phyloP scores from a whole-genome alignment of 1,140 invertebrate genomes.

The Mizuhopecten yessoensis region DNA sequence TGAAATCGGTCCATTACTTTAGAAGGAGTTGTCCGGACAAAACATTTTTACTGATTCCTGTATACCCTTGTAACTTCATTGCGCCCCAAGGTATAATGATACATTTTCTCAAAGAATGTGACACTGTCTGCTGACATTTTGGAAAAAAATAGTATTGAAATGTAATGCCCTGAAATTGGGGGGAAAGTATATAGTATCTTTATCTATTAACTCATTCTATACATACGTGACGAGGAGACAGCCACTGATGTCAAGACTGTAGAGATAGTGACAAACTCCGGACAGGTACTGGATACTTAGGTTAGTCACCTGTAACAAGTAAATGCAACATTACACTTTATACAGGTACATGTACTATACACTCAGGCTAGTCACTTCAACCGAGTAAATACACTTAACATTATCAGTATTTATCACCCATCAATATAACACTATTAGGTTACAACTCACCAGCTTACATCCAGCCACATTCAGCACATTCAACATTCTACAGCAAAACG shows the following conservation, averaged over 20 bases:
- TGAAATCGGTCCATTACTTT: too few species aligned
- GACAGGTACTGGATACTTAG: constrained; percentile 83
- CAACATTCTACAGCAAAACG: constrained; percentile 83
- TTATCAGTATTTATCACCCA: too few species aligned
- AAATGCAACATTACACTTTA: constrained; percentile 71
- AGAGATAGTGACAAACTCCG: constrained; percentile 83
- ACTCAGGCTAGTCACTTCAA: constrained; percentile 52
- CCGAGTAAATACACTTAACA: constrained; percentile 58
- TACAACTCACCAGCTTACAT: constrained; percentile 81
- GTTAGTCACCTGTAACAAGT: constrained; percentile 80
- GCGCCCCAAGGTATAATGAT: too few species aligned
- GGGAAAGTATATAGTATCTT: too few species aligned
- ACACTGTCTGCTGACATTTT: too few species aligned
- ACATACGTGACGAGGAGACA: constrained; percentile 82
- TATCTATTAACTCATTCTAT: neutral
- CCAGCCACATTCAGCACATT: constrained; percentile 81
- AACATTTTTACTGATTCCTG: too few species aligned
- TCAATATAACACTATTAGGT: constrained; percentile 72
- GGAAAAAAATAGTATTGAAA: too few species aligned
- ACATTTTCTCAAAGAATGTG: too few species aligned
- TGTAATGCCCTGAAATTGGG: too few species aligned
- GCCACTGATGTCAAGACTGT: constrained; percentile 81
- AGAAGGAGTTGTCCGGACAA: too few species aligned
- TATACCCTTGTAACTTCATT: too few species aligned
- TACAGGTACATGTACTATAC: constrained; percentile 75